Base-by-base conservation (phyloP, 2,113 vertebrate species). In the Odontophorus gujanensis region DNA sequence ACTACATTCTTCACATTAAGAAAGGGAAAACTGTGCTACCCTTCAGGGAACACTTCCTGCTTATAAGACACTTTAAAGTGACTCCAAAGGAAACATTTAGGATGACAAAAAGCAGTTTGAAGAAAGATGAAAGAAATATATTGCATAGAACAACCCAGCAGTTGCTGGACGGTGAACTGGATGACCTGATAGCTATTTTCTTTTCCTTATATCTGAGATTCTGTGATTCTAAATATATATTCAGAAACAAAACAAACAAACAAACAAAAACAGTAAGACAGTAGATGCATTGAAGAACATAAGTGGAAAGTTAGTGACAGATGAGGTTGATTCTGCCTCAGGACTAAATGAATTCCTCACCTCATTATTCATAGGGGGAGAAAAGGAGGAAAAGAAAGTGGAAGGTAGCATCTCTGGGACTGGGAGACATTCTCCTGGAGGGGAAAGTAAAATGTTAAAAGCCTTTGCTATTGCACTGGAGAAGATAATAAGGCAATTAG, bases 401-500 rank as follows among this genome's bases (percentile, higher is more conserved):
- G 47, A 82, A 90, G 22, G 48, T 68, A 93, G 7, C 73, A 73
- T 91, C 94, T 81, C 81, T 6, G 21, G 82, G 79, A 96, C 89
- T 76, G 30, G 91, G 81, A 96, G 51, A 92, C 58, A 73, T 89
- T 93, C 69, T 96, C 94, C 92, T 97, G 76, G 73, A 96, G 85
- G 94, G 91, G 76, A 96, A 96, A 96, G 79, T 84, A 93, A 95
- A 96, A 96, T 93, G 91, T 96, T 95, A 96, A 96, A 97, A 96
- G 90, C 89, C 87, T 94, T 95, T 90, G 51, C 88, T 91, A 82
- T 93, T 84, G 53, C 93, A 67, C 79, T 92, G 85, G 82, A 90
- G 87, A 96, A 96, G 89, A 96, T 96, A 96, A 97, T 92, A 96
- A 96, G 92, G 96, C 93, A 97, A 96, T 96, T 96, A 96, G 93